A percentile compares a stretch with the other conserved stretches of the same genome.
phyloP scores from a whole-genome alignment of 2,797 vertebrate species.

The Peromyscus eremicus region DNA sequence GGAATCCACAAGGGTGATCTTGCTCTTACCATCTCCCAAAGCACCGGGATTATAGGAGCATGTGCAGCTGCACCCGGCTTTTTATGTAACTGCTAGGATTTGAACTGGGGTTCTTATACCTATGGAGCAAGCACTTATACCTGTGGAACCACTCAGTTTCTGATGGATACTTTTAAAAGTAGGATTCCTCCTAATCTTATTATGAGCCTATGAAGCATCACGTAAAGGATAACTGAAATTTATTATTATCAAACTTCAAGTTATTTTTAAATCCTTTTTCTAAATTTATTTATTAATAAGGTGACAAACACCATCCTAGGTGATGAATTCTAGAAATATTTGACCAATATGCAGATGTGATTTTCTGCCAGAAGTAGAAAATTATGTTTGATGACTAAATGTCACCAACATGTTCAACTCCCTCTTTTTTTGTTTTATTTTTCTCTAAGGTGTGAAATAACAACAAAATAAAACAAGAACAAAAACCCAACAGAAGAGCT shows the following conservation, averaged over 20 bases:
- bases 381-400: background rate
- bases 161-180: background rate
- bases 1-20: background rate
- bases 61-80: background rate
- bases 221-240: background rate
- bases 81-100: background rate
- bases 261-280: background rate
- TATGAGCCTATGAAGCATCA: background rate
- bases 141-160: background rate
- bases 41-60: background rate
- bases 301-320: background rate
- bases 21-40: too few species aligned
- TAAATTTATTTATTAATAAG: background rate
- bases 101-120: background rate
- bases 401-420: background rate
- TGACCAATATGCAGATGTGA: background rate
- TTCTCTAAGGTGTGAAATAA: constrained; percentile 4
- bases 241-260: background rate
- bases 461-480: background rate
- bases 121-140: background rate
- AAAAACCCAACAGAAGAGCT: background rate
- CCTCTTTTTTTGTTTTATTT: background rate
- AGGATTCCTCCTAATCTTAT: background rate
- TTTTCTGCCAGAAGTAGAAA: background rate
- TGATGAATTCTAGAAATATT: background rate